phyloP scores from a whole-genome alignment of 2,888 invertebrate genomes.

The Hartigia nigra region DNA sequence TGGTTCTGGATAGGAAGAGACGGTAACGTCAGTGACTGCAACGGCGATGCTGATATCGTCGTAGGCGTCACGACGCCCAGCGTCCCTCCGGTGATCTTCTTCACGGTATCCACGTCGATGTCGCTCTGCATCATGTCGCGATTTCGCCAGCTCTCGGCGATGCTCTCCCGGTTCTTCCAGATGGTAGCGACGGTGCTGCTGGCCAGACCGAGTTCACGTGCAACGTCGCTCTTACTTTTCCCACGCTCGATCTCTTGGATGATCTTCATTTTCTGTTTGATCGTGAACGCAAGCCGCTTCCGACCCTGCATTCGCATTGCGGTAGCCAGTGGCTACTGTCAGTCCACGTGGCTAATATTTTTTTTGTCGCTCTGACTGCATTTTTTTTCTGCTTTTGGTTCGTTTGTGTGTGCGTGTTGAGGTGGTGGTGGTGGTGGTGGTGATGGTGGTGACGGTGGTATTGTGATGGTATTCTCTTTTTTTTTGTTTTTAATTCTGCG shows the following conservation, averaged over 20 bases:
- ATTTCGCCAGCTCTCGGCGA: slow-evolving; percentile 65
- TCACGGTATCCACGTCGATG: background rate
- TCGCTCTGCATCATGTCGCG: slow-evolving; percentile 62
- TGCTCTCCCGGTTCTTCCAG: slow-evolving; percentile 71
- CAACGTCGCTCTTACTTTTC: slow-evolving; percentile 71
- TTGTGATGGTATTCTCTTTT: background rate
- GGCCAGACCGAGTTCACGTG: slow-evolving; percentile 69
- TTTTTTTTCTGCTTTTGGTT: slow-evolving; percentile 2
- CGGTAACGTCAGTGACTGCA: slow-evolving; percentile 17
- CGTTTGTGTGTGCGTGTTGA: background rate
- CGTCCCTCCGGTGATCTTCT: slow-evolving; percentile 20
- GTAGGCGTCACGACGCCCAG: slow-evolving; percentile 5
- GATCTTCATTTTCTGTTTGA: slow-evolving; percentile 73
- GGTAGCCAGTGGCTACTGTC: slow-evolving; percentile 40
- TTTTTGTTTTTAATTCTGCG: background rate
- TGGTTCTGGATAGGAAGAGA: slow-evolving; percentile 22
- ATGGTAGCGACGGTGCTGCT: slow-evolving; percentile 71
- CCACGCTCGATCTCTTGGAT: slow-evolving; percentile 71
- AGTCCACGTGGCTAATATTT: slow-evolving; percentile 43
- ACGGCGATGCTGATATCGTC: slow-evolving; percentile 10
- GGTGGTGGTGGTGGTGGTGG: slow-evolving; percentile 9
- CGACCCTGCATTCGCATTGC: slow-evolving; percentile 67
- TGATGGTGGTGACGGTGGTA: slow-evolving; percentile 7
- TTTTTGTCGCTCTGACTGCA: slow-evolving; percentile 31
- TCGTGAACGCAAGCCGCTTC: slow-evolving; percentile 72